Base-by-base conservation (phyloP, 2,113 vertebrate genomes). In the Tetrao urogallus region DNA sequence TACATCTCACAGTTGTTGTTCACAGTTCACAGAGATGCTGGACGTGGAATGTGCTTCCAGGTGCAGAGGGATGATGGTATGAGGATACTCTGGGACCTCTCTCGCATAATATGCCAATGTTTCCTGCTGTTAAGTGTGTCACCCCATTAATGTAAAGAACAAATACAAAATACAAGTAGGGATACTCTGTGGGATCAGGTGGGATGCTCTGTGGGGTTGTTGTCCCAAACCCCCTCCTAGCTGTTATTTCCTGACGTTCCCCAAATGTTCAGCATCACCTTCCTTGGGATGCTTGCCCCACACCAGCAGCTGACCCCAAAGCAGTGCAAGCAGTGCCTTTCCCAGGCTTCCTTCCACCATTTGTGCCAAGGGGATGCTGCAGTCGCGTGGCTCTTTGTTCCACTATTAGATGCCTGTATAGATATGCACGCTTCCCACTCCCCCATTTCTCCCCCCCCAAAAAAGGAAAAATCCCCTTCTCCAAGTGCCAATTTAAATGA, bases 351-450 rank as follows among this genome's bases (percentile, higher is more conserved):
- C 5, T 63, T 78, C 69, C 67, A 8, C 79, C 61, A 27, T 45
- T 38, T 69, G 40, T 28, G 45, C 22, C 2, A 0, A n/a, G 40
- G 6, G 81, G 77, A 70, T 84, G 95, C 48, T 65, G 61, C 38
- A 77, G 63, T 79, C 60, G 48, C 22, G 56, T 45, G 45, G 93
- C 88, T 82, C 96, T 97, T 98, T 97, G 97, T 98, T 97, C 96
- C 88, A 80, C 27, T 72, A 32, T 5, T 16, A 95, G 69, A 95
- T 72, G 72, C 89, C 79, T n/a, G 78, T 6, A 13, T 69, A 61
- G 81, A 63, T 63, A 67, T 25, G 28, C 47, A 32, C 89, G 92
- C 77, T 34, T 92, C 77, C 64, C 89, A 75, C 11, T 8, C 3
- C 10, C 14, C 52, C 38, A 38, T 38, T 38, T 10, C 38, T 38